phyloP scores from a whole-genome alignment of 2,113 vertebrate genomes.

The Tachycineta bicolor region DNA sequence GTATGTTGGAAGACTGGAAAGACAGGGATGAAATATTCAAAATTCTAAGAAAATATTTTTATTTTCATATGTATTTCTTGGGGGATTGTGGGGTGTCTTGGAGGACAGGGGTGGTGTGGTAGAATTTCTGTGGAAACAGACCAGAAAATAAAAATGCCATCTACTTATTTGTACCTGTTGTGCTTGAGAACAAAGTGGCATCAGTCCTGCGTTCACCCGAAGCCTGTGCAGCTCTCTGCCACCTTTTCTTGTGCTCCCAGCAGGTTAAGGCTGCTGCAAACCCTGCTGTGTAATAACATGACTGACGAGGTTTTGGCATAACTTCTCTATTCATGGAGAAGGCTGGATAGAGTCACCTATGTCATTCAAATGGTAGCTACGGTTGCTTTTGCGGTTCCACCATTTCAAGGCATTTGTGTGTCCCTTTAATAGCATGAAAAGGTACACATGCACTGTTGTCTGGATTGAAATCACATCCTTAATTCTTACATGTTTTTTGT shows the following conservation, averaged over 20 bases:
- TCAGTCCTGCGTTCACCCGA: neutral
- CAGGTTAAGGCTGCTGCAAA: neutral
- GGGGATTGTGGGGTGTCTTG: too few species aligned
- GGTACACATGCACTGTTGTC: constrained; percentile 1
- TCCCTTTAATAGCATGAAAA: neutral
- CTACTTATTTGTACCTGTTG: neutral
- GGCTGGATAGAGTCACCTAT: neutral
- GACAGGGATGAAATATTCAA: neutral
- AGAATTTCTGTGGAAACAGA: neutral
- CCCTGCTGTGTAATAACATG: neutral
- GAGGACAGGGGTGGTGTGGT: neutral
- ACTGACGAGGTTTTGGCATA: neutral
- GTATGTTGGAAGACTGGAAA: neutral
- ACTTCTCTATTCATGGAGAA: neutral
- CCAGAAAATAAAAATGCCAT: neutral
- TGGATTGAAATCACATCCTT: constrained; percentile 5
- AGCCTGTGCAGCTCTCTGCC: neutral
- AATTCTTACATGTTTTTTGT: constrained; percentile 12
- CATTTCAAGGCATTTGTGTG: neutral
- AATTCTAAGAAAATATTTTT: neutral
- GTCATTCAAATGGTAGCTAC: neutral
- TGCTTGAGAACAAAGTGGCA: neutral
- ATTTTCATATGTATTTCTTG: neutral
- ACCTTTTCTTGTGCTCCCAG: neutral
- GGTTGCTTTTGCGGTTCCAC: neutral